Conservation (phyloP, 2,113 vertebrate species). For the human (Homo sapiens) region DNA sequence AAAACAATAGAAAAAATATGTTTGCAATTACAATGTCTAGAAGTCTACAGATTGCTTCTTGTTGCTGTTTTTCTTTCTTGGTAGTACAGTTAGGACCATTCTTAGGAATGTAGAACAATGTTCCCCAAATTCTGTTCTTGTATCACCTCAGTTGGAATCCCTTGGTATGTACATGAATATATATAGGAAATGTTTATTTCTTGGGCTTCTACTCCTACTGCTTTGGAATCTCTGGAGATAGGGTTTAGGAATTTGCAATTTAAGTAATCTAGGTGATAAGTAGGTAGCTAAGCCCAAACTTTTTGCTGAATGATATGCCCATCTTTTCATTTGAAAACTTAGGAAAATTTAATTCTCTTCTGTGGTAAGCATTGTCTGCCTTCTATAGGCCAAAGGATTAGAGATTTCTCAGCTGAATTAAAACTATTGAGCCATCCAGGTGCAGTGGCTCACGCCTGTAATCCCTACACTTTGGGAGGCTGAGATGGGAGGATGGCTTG, state of each 20-base stretch:
- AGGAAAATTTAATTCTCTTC: background rate
- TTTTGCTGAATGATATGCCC: background rate
- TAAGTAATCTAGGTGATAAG: background rate
- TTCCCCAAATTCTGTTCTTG: background rate
- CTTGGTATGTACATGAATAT: background rate
- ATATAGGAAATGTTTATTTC: background rate
- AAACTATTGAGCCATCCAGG: background rate
- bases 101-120: background rate
- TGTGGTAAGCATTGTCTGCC: background rate
- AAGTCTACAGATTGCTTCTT: background rate
- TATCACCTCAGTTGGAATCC: background rate
- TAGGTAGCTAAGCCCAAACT: background rate
- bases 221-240: background rate
- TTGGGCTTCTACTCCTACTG: background rate
- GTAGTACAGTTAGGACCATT: background rate
- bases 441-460: too few species aligned
- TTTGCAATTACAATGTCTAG: background rate
- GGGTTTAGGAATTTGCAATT: constrained; percentile 27
- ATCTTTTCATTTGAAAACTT: constrained; percentile 18
- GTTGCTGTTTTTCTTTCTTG: constrained; percentile 2
- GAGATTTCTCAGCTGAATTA: constrained; percentile 13
- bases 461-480: too few species aligned
- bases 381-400: constrained; percentile 17
- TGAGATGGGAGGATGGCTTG: too few species aligned
- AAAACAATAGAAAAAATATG: background rate